A percentile compares a stretch with the other conserved stretches of the same genome.
phyloP scores from a whole-genome alignment of 2,888 invertebrate species.

The Apamea sordens region DNA sequence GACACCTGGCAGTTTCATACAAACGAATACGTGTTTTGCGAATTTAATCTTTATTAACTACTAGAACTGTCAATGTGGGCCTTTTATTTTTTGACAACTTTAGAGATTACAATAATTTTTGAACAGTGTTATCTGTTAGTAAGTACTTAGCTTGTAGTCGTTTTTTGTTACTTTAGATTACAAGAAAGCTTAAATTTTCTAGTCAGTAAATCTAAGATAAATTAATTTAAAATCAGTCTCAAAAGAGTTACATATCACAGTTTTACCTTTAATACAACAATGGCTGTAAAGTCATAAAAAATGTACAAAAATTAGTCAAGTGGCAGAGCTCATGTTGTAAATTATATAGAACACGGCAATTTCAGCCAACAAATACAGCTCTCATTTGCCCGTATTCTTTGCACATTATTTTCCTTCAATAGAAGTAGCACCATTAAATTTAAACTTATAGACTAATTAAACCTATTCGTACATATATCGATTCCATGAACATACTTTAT shows the following conservation, averaged over 20 bases:
- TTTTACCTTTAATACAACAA: slow-evolving; percentile 20
- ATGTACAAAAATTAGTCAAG: slow-evolving; percentile 7
- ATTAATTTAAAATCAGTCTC: slow-evolving; percentile 11
- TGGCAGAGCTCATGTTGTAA: not conserved
- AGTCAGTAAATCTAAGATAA: slow-evolving; percentile 17
- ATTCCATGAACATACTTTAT: not conserved
- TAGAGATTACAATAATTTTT: not conserved
- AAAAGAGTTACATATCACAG: slow-evolving; percentile 27
- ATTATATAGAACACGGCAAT: not conserved
- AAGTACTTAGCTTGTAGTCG: slow-evolving; percentile 2
- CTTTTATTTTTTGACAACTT: no score
- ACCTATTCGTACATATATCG: not conserved
- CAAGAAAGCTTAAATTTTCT: slow-evolving; percentile 7
- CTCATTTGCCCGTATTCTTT: not conserved
- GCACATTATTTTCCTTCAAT: slow-evolving; percentile 5
- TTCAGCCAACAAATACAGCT: not conserved
- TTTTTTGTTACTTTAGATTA: not conserved
- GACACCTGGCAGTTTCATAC: no score
- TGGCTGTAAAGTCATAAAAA: not conserved
- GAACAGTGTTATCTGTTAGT: slow-evolving; percentile 7
- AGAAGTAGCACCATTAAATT: slow-evolving; percentile 3
- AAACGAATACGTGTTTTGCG: no score
- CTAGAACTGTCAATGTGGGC: no score
- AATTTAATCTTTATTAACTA: no score
- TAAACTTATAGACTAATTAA: slow-evolving; percentile 17